Percentiles rank a stretch among this genome's conserved stretches.
Evolutionary conservation across 2,888 invertebrate genomes (phyloP).

Genomic region (Drosophila melanosoma): DNA sequence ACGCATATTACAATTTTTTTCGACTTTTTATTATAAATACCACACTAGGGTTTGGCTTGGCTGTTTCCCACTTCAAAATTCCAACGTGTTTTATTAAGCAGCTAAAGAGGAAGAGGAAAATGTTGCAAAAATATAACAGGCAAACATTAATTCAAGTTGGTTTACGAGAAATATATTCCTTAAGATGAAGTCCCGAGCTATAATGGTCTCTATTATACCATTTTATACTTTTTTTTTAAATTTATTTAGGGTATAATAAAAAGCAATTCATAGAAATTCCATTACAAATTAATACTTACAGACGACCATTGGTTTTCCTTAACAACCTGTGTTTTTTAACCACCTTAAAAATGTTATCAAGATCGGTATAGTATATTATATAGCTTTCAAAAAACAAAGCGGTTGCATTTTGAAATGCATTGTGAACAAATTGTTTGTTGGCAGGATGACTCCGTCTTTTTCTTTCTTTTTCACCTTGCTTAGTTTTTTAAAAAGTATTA

Average conservation of each 20-base stretch:
- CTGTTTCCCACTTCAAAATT: background rate
- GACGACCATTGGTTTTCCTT: background rate
- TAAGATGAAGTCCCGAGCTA: background rate
- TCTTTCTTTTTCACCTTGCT: background rate
- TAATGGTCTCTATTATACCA: background rate
- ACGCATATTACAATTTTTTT: background rate
- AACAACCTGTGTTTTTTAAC: background rate
- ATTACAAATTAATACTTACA: background rate
- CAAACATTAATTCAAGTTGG: background rate
- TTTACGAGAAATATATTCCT: background rate
- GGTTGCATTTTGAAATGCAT: background rate
- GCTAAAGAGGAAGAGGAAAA: background rate
- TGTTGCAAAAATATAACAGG: background rate
- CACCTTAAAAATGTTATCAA: background rate
- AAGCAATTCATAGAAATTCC: background rate
- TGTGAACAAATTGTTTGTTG: background rate
- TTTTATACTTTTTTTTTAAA: background rate
- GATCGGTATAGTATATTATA: background rate
- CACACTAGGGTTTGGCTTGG: background rate
- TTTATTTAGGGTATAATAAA: background rate
- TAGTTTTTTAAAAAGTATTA: background rate
- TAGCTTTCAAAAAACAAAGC: background rate
- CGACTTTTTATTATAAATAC: background rate
- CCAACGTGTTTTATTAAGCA: background rate
- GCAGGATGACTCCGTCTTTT: background rate